Evolutionary conservation across 2,797 vertebrate genomes (phyloP).

Genomic region (Gymnodraco acuticeps): DNA sequence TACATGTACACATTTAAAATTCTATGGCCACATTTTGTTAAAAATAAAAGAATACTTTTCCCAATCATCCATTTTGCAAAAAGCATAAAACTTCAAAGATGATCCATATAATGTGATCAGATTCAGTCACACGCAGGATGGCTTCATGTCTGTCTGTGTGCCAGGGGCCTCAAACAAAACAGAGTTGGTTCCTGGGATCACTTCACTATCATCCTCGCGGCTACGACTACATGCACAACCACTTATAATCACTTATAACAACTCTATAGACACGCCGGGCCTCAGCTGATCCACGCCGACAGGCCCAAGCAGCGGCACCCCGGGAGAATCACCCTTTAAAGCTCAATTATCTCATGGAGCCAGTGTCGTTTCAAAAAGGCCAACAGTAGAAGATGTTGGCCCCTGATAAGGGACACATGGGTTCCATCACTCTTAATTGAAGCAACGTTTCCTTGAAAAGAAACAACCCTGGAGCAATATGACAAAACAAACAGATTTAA

Average conservation of each 20-base stretch:
- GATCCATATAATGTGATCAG: constrained; percentile 66
- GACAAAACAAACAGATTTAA: constrained; percentile 83
- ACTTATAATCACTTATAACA: constrained; percentile 72
- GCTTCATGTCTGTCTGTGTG: constrained; percentile 36
- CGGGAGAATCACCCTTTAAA: constrained; percentile 78
- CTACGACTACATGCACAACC: constrained; percentile 71
- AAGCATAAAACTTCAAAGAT: constrained; percentile 61
- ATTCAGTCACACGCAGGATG: constrained; percentile 49
- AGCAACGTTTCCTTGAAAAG: constrained; percentile 79
- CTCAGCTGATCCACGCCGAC: constrained; percentile 77
- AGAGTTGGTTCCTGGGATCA: constrained; percentile 48
- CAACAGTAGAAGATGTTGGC: constrained; percentile 79
- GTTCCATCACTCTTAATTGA: constrained; percentile 84
- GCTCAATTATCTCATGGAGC: constrained; percentile 79
- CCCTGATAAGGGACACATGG: constrained; percentile 81
- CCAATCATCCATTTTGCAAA: constrained; percentile 2
- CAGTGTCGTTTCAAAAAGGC: constrained; percentile 75
- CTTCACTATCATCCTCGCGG: constrained; percentile 65
- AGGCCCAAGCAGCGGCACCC: constrained; percentile 71
- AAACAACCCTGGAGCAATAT: constrained; percentile 76
- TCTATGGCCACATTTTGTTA: neutral
- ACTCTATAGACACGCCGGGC: constrained; percentile 60
- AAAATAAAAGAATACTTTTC: neutral
- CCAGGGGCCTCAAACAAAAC: constrained; percentile 57
- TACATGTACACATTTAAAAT: neutral